Percentiles rank a stretch among this genome's conserved stretches.
phyloP scores from a whole-genome alignment of 23 tunicate species.

The Ascidia mentula region DNA sequence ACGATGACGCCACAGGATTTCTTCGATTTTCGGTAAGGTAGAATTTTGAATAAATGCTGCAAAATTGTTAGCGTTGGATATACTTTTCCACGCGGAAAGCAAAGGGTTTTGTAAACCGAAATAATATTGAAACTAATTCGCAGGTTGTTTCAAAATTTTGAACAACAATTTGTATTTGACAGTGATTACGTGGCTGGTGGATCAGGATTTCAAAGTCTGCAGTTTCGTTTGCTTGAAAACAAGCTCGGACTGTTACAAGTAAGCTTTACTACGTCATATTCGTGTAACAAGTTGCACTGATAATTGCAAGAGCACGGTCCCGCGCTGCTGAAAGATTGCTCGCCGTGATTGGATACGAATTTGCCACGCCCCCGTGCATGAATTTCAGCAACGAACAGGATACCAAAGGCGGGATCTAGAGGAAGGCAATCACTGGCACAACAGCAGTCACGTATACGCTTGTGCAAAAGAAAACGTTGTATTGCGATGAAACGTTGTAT shows the following conservation, averaged over 20 bases:
- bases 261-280: too few relatives aligned
- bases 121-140: not conserved
- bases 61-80: not conserved
- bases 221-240: conserved; percentile 83
- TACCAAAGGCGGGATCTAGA: too few relatives aligned
- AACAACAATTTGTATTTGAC: not conserved
- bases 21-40: conserved; percentile 71
- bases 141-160: not conserved
- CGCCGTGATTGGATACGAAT: too few relatives aligned
- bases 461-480: too few relatives aligned
- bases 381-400: too few relatives aligned
- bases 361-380: too few relatives aligned
- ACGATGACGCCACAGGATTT: conserved; percentile 91
- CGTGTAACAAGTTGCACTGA: too few relatives aligned
- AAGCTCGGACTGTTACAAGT: conserved; percentile 68
- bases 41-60: not conserved
- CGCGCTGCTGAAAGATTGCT: too few relatives aligned
- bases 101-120: not conserved
- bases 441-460: too few relatives aligned
- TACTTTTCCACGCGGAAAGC: not conserved
- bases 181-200: conserved; percentile 42
- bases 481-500: too few relatives aligned
- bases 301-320: too few relatives aligned
- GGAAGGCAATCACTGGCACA: too few relatives aligned
- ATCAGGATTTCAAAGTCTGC: conserved; percentile 94